phyloP scores from a whole-genome alignment of 2,113 vertebrate species.

The Dendrocopos noguchii region DNA sequence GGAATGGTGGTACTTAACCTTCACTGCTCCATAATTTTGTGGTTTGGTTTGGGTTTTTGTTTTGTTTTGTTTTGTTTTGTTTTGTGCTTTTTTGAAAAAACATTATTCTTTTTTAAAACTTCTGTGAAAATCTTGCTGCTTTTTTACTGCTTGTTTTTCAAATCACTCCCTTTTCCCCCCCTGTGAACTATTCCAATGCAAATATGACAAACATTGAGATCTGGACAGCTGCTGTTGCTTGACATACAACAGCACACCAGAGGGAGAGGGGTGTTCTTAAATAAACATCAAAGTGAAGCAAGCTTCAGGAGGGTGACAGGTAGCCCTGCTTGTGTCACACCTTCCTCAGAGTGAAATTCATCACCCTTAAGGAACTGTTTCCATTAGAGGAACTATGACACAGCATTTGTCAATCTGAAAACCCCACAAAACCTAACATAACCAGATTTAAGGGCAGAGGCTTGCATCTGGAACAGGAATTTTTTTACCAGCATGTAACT shows the following conservation, averaged over 20 bases:
- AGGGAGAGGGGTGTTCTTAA: neutral
- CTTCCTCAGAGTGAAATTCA: neutral
- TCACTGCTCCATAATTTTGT: neutral
- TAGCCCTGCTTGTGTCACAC: neutral
- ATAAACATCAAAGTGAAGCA: neutral
- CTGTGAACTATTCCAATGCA: neutral
- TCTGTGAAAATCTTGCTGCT: neutral
- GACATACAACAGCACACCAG: neutral
- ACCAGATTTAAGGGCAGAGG: neutral
- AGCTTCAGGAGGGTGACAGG: accelerated
- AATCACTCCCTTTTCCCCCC: neutral
- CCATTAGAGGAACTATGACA: neutral
- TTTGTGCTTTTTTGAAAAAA: no score
- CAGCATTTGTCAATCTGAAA: neutral
- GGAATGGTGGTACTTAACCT: neutral
- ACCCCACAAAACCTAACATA: neutral
- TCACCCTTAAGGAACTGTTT: neutral
- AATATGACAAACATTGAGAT: neutral
- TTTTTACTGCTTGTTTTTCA: neutral
- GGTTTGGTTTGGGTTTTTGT: neutral
- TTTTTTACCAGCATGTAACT: neutral
- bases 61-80: no score
- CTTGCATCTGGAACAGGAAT: neutral
- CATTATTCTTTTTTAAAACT: neutral
- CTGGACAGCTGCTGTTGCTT: neutral